A percentile compares a stretch with the other conserved stretches of the same genome.
phyloP scores from a whole-genome alignment of 2,888 invertebrate genomes.

The Euphydryas editha region DNA sequence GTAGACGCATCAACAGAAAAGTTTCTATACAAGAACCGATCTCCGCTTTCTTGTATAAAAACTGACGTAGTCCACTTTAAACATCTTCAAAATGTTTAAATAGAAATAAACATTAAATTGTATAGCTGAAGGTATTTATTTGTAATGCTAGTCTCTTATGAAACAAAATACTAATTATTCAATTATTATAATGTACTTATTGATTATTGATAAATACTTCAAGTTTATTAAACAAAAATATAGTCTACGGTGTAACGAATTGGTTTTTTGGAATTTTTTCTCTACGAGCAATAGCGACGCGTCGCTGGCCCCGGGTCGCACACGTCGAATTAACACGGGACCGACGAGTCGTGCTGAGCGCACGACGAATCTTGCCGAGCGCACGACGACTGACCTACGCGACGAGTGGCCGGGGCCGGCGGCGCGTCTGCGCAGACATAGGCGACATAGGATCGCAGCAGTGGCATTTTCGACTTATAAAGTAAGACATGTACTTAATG shows the following conservation, averaged over 20 bases:
- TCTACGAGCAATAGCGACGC: conserved; percentile 74
- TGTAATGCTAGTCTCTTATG: conserved; percentile 84
- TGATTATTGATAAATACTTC: conserved; percentile 84
- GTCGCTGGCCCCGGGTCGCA: conserved; percentile 38
- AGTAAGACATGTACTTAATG: conserved; percentile 79
- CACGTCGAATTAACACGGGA: conserved; percentile 11
- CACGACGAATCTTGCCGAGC: neutral
- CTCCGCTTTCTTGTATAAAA: conserved; percentile 68
- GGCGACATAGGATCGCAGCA: conserved; percentile 80
- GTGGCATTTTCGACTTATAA: conserved; percentile 81
- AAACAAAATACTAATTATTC: conserved; percentile 84
- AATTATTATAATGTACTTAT: conserved; percentile 84
- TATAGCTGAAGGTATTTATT: conserved; percentile 84
- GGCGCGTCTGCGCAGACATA: conserved; percentile 55
- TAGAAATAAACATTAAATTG: conserved; percentile 82
- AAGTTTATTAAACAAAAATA: conserved; percentile 82
- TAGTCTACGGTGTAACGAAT: conserved; percentile 82
- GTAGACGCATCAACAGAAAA: conserved; percentile 75
- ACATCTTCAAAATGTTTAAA: conserved; percentile 82
- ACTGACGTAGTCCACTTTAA: conserved; percentile 79
- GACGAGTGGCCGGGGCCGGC: conserved; percentile 5
- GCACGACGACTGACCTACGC: conserved; percentile 15
- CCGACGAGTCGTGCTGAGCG: conserved; percentile 27
- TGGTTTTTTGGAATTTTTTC: conserved; percentile 80
- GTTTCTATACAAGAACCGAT: conserved; percentile 70